A percentile compares a stretch with the other conserved stretches of the same genome.
Evolutionary conservation across 1,140 invertebrate species (phyloP).

Genomic region (Rhagoletis pomonella): DNA sequence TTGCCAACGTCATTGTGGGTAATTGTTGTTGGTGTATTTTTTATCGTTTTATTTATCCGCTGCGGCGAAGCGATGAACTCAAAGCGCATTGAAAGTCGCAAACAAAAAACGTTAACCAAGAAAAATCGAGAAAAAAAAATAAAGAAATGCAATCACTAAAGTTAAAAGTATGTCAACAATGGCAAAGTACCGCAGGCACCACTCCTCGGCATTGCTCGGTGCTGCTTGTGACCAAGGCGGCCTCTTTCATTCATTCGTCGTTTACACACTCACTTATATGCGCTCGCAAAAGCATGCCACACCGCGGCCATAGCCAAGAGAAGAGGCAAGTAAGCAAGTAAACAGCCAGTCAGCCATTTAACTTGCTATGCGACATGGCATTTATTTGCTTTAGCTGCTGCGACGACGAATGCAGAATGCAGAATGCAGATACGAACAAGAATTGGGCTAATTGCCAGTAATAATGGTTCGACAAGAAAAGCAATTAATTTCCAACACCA

Average conservation of each 20-base stretch:
- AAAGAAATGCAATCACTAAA: conserved; percentile 20
- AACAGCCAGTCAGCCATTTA: background rate
- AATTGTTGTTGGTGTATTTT: background rate
- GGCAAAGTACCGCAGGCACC: background rate
- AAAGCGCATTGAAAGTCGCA: background rate
- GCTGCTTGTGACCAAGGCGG: background rate
- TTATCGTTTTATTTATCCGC: background rate
- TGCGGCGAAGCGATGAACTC: background rate
- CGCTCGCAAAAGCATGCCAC: too few relatives aligned
- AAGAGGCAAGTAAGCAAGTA: background rate
- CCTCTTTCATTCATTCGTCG: background rate
- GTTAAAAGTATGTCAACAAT: conserved; percentile 46
- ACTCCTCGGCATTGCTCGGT: background rate
- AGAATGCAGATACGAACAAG: conserved; percentile 47
- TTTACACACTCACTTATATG: background rate
- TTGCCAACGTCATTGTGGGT: conserved; percentile 6
- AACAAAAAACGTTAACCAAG: background rate
- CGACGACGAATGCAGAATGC: background rate
- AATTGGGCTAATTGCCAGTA: conserved; percentile 52
- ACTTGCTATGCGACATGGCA: conserved; percentile 19
- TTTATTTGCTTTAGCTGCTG: conserved; percentile 11
- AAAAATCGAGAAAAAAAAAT: background rate
- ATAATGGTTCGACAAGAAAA: conserved; percentile 48
- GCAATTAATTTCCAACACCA: conserved; percentile 46
- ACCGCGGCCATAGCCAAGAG: too few relatives aligned